Conservation (phyloP, 2,888 invertebrate species). For the Philereme vetulata region DNA sequence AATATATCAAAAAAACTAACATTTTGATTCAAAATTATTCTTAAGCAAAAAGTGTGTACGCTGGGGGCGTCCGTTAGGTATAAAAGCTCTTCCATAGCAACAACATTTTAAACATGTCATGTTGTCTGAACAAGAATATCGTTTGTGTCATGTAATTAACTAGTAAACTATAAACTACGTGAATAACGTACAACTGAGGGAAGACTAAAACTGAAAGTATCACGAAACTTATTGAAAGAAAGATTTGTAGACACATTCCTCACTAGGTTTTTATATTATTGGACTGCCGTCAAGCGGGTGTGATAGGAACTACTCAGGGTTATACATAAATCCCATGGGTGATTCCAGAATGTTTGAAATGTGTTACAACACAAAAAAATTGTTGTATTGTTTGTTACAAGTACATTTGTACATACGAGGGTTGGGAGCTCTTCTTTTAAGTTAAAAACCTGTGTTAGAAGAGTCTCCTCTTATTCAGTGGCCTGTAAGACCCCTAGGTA, state of each 20-base stretch:
- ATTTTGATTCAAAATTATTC: too few species aligned
- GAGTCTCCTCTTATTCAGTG: too few species aligned
- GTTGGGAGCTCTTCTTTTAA: too few species aligned
- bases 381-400: neutral
- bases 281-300: slow-evolving; percentile 17
- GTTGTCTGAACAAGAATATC: slow-evolving; percentile 10
- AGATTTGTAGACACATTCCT: slow-evolving; percentile 12
- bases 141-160: slow-evolving; percentile 13
- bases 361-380: neutral
- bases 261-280: slow-evolving; percentile 7
- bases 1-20: too few species aligned
- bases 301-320: neutral
- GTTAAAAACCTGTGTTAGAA: too few species aligned
- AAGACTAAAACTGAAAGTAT: slow-evolving; percentile 9
- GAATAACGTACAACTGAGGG: slow-evolving; percentile 18
- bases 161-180: slow-evolving; percentile 21
- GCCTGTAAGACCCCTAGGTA: too few species aligned
- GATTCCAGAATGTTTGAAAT: slow-evolving; percentile 22
- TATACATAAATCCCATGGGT: slow-evolving; percentile 2
- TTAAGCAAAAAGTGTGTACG: too few species aligned
- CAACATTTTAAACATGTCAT: slow-evolving; percentile 13
- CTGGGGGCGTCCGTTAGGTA: too few species aligned
- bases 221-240: neutral
- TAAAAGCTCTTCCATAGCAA: slow-evolving; percentile 14
- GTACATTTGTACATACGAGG: too few species aligned